These are phyloP conservation scores for Periphyllus acericola DNA, from an alignment of 2,888 invertebrate genomes.

Conservation along the genomic window DNA sequence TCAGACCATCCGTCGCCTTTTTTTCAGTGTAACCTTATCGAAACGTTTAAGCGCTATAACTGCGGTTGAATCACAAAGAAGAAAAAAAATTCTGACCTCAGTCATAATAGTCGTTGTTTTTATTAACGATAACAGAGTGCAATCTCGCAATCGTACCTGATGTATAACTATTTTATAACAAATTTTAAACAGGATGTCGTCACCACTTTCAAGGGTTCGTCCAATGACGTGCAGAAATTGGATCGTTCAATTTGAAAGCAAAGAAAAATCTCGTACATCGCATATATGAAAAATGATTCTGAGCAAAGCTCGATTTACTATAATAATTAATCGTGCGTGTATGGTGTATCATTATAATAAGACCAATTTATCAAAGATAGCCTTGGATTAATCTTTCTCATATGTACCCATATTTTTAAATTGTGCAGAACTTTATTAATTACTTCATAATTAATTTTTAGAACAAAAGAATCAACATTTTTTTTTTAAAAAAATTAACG, in stretches of 20 bases:
- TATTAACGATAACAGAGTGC: too few relatives aligned
- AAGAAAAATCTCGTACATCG: neutral
- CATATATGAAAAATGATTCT: neutral
- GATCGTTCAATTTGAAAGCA: neutral
- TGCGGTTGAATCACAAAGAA: too few relatives aligned
- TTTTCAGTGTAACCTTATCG: too few relatives aligned
- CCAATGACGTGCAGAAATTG: neutral
- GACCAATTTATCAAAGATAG: neutral
- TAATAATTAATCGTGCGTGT: neutral
- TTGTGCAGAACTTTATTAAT: neutral
- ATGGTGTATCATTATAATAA: neutral
- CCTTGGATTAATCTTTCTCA: neutral
- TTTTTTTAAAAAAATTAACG: neutral
- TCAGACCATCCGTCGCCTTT: too few relatives aligned
- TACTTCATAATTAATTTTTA: neutral
- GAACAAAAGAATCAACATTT: neutral
- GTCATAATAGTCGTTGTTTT: too few relatives aligned
- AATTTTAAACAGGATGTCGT: too few relatives aligned
- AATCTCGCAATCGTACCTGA: too few relatives aligned
- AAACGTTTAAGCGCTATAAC: too few relatives aligned
- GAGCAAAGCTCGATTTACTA: neutral
- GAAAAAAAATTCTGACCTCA: too few relatives aligned
- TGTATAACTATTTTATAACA: too few relatives aligned
- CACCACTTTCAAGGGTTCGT: neutral
- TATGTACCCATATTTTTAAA: neutral